Base-by-base conservation (phyloP, 2,888 invertebrate genomes). In the Diplazon laetatorius region DNA sequence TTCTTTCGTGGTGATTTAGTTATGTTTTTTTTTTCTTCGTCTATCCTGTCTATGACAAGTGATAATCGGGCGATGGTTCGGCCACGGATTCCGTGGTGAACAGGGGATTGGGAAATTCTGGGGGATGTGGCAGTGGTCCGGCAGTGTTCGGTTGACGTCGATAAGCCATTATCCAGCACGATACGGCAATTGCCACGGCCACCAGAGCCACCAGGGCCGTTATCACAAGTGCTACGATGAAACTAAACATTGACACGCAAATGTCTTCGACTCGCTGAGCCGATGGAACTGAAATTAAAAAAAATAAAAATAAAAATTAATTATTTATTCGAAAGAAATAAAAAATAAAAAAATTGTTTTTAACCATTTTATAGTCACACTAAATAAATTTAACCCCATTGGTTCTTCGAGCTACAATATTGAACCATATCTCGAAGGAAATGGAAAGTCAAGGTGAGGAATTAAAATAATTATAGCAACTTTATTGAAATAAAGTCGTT, bases 131-230 rank as follows among this genome's bases (percentile, higher is more conserved):
- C 87, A 98, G 93, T 57, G 98, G 98, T 46, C 97, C 97, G 81
- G 96, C 94, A 65, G 96, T 94, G 87, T 97, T 97, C 66, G 97
- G 96, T 88, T 96, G 94, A 85, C 97, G 94, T 84, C 97, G 92
- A 92, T 97, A 97, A 85, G 98, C 98, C 94, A 98, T 96, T 82
- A 98, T 93, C 98, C 98, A 98, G 92, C 98, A 98, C 80, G 97
- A 97, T 75, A 98, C 97, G 73, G 97, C 97, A 63, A 98, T 96
- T 30, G 98, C 98, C 73, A 98, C 97, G 74, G 98, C 97, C 76
- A 98, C 97, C 82, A 98, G 93, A 75, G 98, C 97, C 88, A 98
- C 92, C 80, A 98, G 93, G 62, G 97, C 97, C 82, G 98, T 98
- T 89, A 98, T 95, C 81, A 97, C 96, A 87, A 98, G 93, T 83